These are phyloP conservation scores for Alfaro cultratus DNA, from an alignment of 2,797 vertebrate genomes.

Conservation along the genomic window DNA sequence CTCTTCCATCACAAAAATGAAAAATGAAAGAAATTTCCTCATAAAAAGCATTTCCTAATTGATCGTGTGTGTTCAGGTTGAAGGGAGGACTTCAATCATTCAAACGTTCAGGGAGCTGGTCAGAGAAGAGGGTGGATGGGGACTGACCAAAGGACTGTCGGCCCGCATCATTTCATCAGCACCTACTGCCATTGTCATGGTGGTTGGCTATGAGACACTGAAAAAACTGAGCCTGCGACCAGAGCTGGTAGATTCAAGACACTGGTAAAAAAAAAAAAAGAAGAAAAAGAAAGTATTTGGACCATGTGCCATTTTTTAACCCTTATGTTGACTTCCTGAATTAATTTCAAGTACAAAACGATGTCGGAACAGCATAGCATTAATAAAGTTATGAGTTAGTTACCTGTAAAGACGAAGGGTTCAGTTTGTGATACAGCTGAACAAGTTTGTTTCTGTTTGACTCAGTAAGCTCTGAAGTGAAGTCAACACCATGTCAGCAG, in stretches of 20 bases:
- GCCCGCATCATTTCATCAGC: slow-evolving; percentile 96
- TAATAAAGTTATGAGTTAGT: neutral
- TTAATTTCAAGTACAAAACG: slow-evolving; percentile 19
- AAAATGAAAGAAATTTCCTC: neutral
- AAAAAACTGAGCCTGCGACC: slow-evolving; percentile 95
- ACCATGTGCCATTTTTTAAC: slow-evolving; percentile 40
- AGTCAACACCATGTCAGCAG: neutral
- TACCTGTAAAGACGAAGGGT: neutral
- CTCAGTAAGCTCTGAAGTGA: neutral
- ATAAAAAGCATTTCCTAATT: neutral
- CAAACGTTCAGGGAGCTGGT: slow-evolving; percentile 93
- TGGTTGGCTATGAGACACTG: slow-evolving; percentile 95
- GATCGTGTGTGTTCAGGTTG: slow-evolving; percentile 82
- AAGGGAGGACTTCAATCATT: slow-evolving; percentile 90
- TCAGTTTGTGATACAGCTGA: slow-evolving; percentile 14
- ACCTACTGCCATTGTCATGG: slow-evolving; percentile 95
- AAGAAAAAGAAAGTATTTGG: neutral
- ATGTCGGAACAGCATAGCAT: slow-evolving; percentile 19
- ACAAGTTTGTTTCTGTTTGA: slow-evolving; percentile 16
- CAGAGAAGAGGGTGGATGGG: slow-evolving; percentile 92
- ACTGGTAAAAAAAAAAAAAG: slow-evolving; percentile 85
- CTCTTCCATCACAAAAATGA: neutral
- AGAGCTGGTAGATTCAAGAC: slow-evolving; percentile 94
- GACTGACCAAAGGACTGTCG: slow-evolving; percentile 95
- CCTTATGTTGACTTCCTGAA: neutral